These are phyloP conservation scores for Protobothrops flavoviridis DNA, from an alignment of 2,113 vertebrate species.

Conservation along the genomic window DNA sequence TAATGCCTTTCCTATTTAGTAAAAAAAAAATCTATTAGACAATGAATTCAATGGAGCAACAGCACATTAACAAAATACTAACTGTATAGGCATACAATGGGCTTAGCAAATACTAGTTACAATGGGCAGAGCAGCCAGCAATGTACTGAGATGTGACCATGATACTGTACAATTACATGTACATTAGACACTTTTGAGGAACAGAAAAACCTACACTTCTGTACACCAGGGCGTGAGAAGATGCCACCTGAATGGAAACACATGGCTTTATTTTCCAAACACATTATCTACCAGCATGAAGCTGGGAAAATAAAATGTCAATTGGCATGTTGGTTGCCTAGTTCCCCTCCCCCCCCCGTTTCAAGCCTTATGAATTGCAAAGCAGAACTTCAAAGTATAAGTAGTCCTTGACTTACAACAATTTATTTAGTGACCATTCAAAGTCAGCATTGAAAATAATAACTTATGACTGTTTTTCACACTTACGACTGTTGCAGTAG, in stretches of 20 bases:
- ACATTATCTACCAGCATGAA: background rate
- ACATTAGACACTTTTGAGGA: background rate
- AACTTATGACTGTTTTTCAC: background rate
- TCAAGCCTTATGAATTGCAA: background rate
- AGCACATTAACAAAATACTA: background rate
- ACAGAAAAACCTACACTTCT: background rate
- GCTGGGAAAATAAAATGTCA: background rate
- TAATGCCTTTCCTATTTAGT: background rate
- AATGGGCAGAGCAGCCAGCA: background rate
- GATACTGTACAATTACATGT: background rate
- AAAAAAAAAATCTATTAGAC: background rate
- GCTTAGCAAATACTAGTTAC: background rate
- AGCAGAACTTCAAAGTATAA: background rate
- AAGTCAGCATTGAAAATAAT: background rate
- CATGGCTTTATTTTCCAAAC: background rate
- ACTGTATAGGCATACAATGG: background rate
- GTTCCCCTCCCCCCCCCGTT: rapidly evolving
- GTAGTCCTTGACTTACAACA: background rate
- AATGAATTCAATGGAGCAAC: background rate
- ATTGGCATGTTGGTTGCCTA: background rate
- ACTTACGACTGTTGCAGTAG: background rate
- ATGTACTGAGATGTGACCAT: background rate
- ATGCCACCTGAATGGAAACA: background rate
- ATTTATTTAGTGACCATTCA: background rate
- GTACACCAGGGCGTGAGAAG: background rate